Conservation (phyloP, 2,888 invertebrate genomes). For the Endomychus coccineus region DNA sequence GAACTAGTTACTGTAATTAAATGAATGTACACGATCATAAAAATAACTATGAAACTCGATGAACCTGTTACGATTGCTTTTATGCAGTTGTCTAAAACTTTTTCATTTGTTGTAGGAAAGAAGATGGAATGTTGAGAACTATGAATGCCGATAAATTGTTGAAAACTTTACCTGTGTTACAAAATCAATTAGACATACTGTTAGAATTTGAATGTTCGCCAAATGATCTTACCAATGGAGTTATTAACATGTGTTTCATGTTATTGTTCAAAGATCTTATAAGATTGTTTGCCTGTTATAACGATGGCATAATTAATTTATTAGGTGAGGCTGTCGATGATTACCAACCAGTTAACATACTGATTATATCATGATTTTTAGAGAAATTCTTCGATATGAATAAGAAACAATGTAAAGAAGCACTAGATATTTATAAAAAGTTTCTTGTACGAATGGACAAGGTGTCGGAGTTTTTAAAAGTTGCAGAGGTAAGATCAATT, state of each 20-base stretch:
- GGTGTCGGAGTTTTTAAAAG: slow-evolving; percentile 95
- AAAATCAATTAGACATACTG: slow-evolving; percentile 89
- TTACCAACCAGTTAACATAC: not conserved
- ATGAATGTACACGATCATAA: no score
- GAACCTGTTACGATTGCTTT: no score
- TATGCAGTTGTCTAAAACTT: no score
- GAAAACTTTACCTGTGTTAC: slow-evolving; percentile 92
- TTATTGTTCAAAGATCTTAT: slow-evolving; percentile 78
- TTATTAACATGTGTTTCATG: slow-evolving; percentile 78
- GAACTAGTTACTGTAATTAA: no score
- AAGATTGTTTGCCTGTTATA: slow-evolving; percentile 96
- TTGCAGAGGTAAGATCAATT: slow-evolving; percentile 54
- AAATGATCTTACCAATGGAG: slow-evolving; percentile 93
- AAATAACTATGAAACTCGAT: no score
- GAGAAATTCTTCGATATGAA: slow-evolving; percentile 99
- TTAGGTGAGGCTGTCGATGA: slow-evolving; percentile 51
- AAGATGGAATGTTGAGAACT: slow-evolving; percentile 92
- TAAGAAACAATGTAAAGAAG: slow-evolving; percentile 97
- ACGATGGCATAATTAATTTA: slow-evolving; percentile 98
- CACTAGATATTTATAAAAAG: slow-evolving; percentile 96
- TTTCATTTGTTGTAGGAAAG: slow-evolving; percentile 61
- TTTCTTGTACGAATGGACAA: slow-evolving; percentile 98
- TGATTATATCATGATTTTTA: slow-evolving; percentile 30
- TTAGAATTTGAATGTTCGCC: slow-evolving; percentile 96
- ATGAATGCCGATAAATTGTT: slow-evolving; percentile 97